Evolutionary conservation across 2,888 invertebrate genomes (phyloP), one percentile per base, ranked within the genome.

Genomic region (Phymatocera aterrima): DNA sequence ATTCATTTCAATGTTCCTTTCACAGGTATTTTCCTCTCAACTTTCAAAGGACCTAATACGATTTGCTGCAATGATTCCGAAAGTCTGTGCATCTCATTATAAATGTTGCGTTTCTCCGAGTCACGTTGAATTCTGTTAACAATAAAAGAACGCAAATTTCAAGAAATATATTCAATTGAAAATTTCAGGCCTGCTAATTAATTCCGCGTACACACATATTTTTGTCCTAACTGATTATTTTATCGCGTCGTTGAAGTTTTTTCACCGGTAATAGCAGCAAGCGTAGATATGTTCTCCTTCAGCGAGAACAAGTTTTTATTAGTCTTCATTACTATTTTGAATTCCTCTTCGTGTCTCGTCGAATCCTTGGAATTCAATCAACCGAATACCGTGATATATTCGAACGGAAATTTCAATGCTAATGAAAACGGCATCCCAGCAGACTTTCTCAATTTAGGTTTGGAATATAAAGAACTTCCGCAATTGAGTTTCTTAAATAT

Each of bases 361-460:
- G 37, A 75, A 34, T 48, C 51, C n/a, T 54, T 54, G 21, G 72
- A 72, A 31, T n/a, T 72, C n/a, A 8, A 72, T 54, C 34, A 72
- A 51, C 34, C 51, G 37, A 21, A n/a, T n/a, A 28, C 51, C 24
- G 3, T 57, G 40, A 15, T 37, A 12, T 54, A 15, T 28, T 40
- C 24, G 15, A 75, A 21, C 24, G 24, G 4, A 2, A 75, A 15
- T 24, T 6, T 31, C n/a, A n/a, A n/a, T 46, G 40, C 37, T 2
- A 57, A 54, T 60, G 40, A 75, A 37, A 40, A 43, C 51, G 18
- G 6, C 48, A 51, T 31, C 51, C 18, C 24, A 2, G 28, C 43
- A 40, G 79, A 75, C 28, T 81, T 80, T 68, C 54, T 79, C 1
- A 83, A 82, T 77, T 79, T 80, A 4, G 79, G 77, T 15, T 64